A percentile compares a stretch with the other conserved stretches of the same genome.
Conservation (phyloP, 2,113 vertebrate genomes). For the Sisor rabdophorus region DNA sequence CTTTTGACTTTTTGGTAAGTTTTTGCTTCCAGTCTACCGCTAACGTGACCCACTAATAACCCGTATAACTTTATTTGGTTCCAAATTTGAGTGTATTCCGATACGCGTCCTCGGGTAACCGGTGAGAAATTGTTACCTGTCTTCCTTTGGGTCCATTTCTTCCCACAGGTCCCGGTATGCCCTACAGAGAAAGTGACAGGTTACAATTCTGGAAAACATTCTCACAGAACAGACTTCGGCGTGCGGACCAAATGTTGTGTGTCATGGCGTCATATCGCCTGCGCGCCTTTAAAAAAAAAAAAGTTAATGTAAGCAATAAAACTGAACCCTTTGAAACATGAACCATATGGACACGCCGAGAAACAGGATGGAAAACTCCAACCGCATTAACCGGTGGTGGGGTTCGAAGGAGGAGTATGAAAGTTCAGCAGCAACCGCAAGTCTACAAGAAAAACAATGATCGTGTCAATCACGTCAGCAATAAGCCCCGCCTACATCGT, state of each 20-base stretch:
- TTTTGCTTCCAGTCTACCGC: no score
- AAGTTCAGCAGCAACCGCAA: neutral
- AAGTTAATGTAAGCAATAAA: neutral
- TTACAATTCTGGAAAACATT: neutral
- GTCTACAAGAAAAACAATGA: no score
- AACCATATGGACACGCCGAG: conserved; percentile 12
- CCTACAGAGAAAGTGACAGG: conserved; percentile 65
- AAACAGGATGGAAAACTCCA: neutral
- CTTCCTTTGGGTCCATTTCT: conserved; percentile 87
- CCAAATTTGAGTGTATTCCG: no score
- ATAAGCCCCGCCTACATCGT: neutral
- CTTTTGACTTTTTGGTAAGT: no score
- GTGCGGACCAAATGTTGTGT: neutral
- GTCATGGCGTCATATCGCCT: neutral
- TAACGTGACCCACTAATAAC: no score
- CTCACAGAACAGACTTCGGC: neutral
- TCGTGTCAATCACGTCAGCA: conserved; percentile 5
- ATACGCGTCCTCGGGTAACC: neutral
- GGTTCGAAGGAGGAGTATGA: neutral
- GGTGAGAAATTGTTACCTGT: conserved; percentile 70
- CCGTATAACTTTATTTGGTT: no score
- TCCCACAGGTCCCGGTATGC: conserved; percentile 79
- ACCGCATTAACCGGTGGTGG: neutral
- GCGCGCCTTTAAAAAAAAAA: neutral
- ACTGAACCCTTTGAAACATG: conserved; percentile 6